Percentiles rank a stretch among this genome's conserved stretches.
Evolutionary conservation across 2,113 vertebrate genomes (phyloP).

Genomic region (Bubalus kerabau): DNA sequence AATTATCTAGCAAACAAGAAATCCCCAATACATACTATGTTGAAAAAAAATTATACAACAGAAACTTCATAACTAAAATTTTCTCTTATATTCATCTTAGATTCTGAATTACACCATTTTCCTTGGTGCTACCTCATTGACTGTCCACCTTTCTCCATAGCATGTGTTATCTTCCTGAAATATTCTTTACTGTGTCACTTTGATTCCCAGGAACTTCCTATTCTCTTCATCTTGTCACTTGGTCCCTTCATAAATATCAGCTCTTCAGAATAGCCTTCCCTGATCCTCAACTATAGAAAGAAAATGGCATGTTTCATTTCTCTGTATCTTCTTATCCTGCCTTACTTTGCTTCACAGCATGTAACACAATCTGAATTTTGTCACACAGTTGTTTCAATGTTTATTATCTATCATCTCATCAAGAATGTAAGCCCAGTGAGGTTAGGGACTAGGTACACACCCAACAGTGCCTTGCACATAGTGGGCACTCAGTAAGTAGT

Average conservation of each 20-base stretch:
- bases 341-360: neutral
- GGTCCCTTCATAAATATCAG: neutral
- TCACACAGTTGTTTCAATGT: neutral
- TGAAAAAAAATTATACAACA: neutral
- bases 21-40: neutral
- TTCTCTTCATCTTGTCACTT: conserved; percentile 2
- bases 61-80: neutral
- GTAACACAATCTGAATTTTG: neutral
- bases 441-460: neutral
- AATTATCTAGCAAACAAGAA: neutral
- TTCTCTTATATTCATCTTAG: neutral
- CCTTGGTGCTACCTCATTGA: neutral
- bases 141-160: neutral
- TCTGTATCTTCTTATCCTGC: neutral
- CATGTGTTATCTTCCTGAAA: neutral
- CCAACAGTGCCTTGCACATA: neutral
- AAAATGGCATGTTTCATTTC: neutral
- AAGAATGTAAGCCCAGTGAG: neutral
- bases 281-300: neutral
- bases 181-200: neutral
- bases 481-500: neutral
- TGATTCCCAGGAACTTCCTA: neutral
- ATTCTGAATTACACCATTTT: neutral
- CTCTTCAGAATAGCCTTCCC: neutral
- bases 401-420: neutral